Percentiles rank a stretch among this genome's conserved stretches.
Evolutionary conservation across 2,113 vertebrate genomes (phyloP).

Genomic region (Malurus cyaneus): DNA sequence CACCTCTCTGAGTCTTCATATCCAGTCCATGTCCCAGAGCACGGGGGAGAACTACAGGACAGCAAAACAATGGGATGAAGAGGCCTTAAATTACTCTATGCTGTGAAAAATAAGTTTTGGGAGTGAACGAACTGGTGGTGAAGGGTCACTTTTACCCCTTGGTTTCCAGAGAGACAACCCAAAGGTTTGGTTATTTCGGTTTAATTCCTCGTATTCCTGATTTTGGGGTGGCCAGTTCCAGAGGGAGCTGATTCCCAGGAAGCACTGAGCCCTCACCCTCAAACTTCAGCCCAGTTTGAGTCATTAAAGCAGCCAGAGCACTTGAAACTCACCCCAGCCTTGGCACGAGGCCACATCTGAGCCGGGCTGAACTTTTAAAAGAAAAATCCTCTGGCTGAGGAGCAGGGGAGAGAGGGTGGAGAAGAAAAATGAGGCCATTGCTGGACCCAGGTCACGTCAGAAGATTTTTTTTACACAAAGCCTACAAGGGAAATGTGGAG

Average conservation of each 20-base stretch:
- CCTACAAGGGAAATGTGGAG: background rate
- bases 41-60: background rate
- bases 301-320: background rate
- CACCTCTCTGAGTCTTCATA: background rate
- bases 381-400: background rate
- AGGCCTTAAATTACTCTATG: background rate
- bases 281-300: background rate
- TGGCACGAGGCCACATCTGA: background rate
- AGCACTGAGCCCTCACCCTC: background rate
- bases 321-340: background rate
- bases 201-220: background rate
- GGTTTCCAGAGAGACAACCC: background rate
- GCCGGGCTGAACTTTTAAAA: background rate
- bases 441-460: background rate
- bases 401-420: background rate
- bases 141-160: background rate
- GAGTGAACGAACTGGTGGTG: too few relatives aligned
- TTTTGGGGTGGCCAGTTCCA: background rate
- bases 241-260: background rate
- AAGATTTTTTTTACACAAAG: background rate
- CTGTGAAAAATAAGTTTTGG: background rate
- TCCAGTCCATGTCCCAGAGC: background rate
- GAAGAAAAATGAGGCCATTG: background rate
- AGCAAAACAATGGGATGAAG: background rate
- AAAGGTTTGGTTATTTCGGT: background rate